Percentiles rank a stretch among this genome's conserved stretches.
Evolutionary conservation across 2,797 vertebrate species (phyloP).

Genomic region (Lacerta agilis): DNA sequence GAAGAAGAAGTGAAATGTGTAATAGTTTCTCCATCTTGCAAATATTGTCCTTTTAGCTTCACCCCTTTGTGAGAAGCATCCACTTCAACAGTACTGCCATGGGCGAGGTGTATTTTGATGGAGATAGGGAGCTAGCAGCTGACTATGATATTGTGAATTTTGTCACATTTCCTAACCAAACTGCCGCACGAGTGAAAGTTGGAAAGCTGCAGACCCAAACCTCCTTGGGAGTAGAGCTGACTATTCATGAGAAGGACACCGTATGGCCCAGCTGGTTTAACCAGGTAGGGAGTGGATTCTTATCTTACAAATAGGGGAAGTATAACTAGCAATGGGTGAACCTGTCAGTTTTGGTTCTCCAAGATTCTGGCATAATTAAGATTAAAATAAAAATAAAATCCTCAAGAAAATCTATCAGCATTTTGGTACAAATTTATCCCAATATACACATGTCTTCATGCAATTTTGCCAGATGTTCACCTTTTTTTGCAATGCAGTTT

Average conservation of each 20-base stretch:
- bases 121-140: neutral
- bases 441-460: too few species aligned
- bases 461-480: too few species aligned
- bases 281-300: neutral
- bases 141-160: slow-evolving; percentile 26
- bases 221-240: neutral
- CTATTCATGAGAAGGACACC: neutral
- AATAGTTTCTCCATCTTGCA: neutral
- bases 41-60: neutral
- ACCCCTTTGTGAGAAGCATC: slow-evolving; percentile 6
- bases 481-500: too few species aligned
- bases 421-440: too few species aligned
- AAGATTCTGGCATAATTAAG: too few species aligned
- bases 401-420: too few species aligned
- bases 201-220: neutral
- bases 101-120: neutral
- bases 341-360: too few species aligned
- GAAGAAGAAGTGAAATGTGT: too few species aligned
- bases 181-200: neutral
- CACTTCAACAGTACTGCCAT: neutral
- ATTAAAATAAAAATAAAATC: too few species aligned
- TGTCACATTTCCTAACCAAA: slow-evolving; percentile 9
- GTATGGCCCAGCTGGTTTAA: slow-evolving; percentile 10
- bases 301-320: neutral
- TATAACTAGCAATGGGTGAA: neutral